Conservation (phyloP, 2,113 vertebrate species). For the Eurypyga helias region DNA sequence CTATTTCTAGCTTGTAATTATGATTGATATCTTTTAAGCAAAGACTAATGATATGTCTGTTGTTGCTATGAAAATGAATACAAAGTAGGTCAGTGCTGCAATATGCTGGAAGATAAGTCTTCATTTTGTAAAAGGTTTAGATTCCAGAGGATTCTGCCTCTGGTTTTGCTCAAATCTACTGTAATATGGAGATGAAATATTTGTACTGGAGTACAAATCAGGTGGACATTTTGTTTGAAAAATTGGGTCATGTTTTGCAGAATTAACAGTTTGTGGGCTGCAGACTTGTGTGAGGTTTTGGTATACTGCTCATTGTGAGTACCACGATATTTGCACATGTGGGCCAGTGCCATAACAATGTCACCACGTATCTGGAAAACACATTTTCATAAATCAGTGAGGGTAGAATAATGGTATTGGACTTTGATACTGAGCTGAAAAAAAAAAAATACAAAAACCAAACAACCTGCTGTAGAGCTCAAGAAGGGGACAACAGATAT, state of each 20-base stretch:
- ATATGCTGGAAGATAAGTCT: neutral
- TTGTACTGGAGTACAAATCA: neutral
- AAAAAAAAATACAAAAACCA: too few species aligned
- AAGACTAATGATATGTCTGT: neutral
- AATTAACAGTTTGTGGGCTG: neutral
- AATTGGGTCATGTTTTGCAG: neutral
- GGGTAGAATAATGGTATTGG: neutral
- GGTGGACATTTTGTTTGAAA: neutral
- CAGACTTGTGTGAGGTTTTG: neutral
- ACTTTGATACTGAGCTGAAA: neutral
- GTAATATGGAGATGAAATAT: neutral
- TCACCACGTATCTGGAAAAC: neutral
- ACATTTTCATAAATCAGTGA: neutral
- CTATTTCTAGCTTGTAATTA: slow-evolving; percentile 10
- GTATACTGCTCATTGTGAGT: neutral
- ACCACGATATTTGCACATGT: rapidly evolving
- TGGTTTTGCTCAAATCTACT: neutral
- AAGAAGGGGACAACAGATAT: neutral
- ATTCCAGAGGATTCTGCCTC: neutral
- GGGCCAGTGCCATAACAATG: neutral
- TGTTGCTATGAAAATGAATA: neutral
- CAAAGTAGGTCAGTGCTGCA: neutral
- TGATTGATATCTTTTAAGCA: neutral
- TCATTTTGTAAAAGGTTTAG: neutral
- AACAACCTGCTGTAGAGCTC: neutral